Evolutionary conservation across 2,797 vertebrate genomes (phyloP), one percentile per base, ranked within the genome.

Genomic region (Poeciliopsis presidionis): DNA sequence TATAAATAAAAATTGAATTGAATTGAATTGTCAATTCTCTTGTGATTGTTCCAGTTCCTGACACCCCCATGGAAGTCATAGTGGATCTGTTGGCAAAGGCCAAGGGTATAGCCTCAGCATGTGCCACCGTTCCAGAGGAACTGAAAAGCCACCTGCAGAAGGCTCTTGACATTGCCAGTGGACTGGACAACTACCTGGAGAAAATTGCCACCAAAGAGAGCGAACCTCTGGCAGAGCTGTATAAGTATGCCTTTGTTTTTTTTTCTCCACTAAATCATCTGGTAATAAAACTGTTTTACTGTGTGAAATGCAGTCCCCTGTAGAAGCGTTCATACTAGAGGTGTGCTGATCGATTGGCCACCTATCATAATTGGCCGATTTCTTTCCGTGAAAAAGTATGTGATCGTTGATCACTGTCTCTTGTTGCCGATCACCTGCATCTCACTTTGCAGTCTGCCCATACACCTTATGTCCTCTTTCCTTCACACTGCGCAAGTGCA

Each of bases 1-100:
- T 53, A 25, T 25, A 25, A 3, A 53, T 9, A 2, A 53, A 9
- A 53, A 53, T 53, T 22, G 47, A 49, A 7, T 49, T 49, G 18
- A 49, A 49, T 4, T 77, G 8, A 69, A 36, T 36, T 36, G 36
- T 36, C 36, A 4, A 16, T 53, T 4, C 18, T 69, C n/a, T 0
- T 82, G 39, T 88, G 30, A 5, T 74, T 71, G 36, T 43, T 14
- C 36, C 74, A 90, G 82, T 96, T 93, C 90, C 94, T 84, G 96
- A 96, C 83, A 94, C 91, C 36, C 94, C 88, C 0, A 59, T 95
- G 87, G 94, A 95, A 70, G 80, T 94, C 51, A 90, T 97, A 30
- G 93, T 93, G 80, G 95, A 94, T 73, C 90, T 95, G 71, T 89
- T 97, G 57, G 90, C 86, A 7, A 96, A 95, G 93, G 95, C 95